Base-by-base conservation (phyloP, 64 coral and sea anemone species). In the Astreopora myriophthalma region DNA sequence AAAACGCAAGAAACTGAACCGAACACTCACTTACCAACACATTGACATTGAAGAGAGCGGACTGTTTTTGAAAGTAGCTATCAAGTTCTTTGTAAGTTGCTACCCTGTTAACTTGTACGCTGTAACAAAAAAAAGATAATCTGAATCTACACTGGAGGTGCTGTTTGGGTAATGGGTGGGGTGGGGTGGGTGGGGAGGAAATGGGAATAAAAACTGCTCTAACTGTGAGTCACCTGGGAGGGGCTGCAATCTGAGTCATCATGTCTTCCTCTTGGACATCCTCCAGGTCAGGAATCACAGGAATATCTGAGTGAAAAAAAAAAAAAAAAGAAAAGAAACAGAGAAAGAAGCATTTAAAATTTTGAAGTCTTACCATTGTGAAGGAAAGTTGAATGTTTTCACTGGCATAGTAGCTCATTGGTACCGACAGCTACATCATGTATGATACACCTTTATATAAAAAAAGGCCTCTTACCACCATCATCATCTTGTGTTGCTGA, bases 191-290 rank as follows among this genome's bases (percentile, higher is more conserved):
- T 3, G 13, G 3, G 12, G 52, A 8, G 16, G 52, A 58, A 58
- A 20, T 58, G 1, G 8, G 17, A 58, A 16, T 20, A 58, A 58
- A 6, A 16, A 62, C 8, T 22, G 19, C 27, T 12, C n/a, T n/a
- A 5, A 10, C 6, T 2, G 20, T 10, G 20, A 37, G 17, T 6
- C 34, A 98, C 96, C 96, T 98, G 17, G 96, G 96, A 14, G 96
- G 96, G 35, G 96, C 96, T 23, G 96, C 96, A 40, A 98, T 94
- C 72, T 98, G 93, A 17, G 93, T 98, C 16, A 90, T 86, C 93
- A 98, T 94, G 52, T 98, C 96, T 92, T 98, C 96, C n/a, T 98
- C 96, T 38, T 98, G 96, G 8, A 98, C 93, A 88, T 98, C 96
- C 37, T 98, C 96, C 20, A 98, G 71, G 39, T 98, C 96, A 80